Base-by-base conservation (phyloP, 2,113 vertebrate genomes). In the Xerus inauris region DNA sequence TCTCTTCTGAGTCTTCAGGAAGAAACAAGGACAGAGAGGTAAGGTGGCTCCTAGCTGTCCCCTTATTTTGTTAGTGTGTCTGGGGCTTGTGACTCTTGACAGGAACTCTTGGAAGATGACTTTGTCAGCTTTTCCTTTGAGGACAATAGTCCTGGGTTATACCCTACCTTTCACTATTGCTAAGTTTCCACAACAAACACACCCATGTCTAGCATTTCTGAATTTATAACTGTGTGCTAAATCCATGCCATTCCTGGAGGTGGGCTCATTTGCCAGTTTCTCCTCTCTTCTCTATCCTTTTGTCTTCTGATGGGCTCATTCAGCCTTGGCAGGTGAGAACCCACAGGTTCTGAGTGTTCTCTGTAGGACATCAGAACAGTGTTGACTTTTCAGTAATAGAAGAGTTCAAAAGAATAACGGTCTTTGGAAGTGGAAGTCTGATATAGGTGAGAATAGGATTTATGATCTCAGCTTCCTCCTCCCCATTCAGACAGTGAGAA, bases 161-260 rank as follows among this genome's bases (percentile, higher is more conserved):
- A 84, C 32, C 91, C 62, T 94, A 84, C 76, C 49, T 93, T 87
- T 96, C 2, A 0, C 65, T 64, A 32, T 20, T 62, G 17, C 40
- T 67, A 77, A 76, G 42, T 81, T 87, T 97, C 96, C 91, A 75
- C 20, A 89, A 91, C 89, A 95, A 96, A 97, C 95, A 97, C 97
- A 94, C 97, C 97, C 87, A 93, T 9, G 89, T 92, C 89, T 96
- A 97, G 87, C 81, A 96, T 97, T 96, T 95, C 91, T 96, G 83
- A 93, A 65, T 40, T 93, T 93, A 86, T 6, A 47, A 73, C 72
- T 92, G 6, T 57, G 30, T 71, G 69, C 86, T 59, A 80, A 91
- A 91, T 49, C 89, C 91, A n/a, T 2, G 30, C 92, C 59, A 85
- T 96, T 94, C 95, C 94, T 35, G 49, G 54, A 96, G 83, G 47